Evolutionary conservation across 2,113 vertebrate species (phyloP).

Genomic region (Datnioides undecimradiatus): DNA sequence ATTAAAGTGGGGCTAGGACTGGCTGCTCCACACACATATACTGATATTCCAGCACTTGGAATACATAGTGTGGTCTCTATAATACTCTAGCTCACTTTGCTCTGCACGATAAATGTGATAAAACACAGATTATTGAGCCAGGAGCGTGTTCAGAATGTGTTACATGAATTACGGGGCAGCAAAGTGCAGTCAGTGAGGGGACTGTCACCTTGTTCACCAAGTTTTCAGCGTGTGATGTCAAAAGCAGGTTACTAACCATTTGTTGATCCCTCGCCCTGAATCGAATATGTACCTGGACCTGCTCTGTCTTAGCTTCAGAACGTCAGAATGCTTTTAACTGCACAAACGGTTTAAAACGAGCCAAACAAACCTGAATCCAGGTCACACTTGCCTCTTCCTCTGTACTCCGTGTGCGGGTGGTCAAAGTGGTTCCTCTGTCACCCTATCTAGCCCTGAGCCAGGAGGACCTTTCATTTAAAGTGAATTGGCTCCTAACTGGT

Average conservation of each 20-base stretch:
- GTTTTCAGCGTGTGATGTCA: neutral
- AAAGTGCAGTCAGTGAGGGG: no score
- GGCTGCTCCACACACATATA: neutral
- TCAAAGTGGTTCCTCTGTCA: constrained; percentile 10
- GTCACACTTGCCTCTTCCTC: no score
- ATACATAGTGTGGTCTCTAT: neutral
- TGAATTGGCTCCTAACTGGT: constrained; percentile 11
- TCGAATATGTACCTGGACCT: no score
- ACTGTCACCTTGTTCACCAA: neutral
- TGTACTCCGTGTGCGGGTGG: neutral
- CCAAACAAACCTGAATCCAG: neutral
- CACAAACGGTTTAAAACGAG: no score
- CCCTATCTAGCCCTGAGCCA: neutral
- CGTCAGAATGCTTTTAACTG: neutral
- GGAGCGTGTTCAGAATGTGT: neutral
- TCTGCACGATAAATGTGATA: neutral
- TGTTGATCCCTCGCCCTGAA: neutral
- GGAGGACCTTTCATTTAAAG: constrained; percentile 39
- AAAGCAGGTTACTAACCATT: neutral
- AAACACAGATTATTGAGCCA: neutral
- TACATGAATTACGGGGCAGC: neutral
- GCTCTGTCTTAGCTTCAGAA: neutral
- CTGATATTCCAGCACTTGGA: neutral
- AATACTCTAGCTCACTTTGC: neutral
- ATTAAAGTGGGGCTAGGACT: neutral